Conservation (phyloP, 2,888 invertebrate genomes). For the Plemyria rubiginata region DNA sequence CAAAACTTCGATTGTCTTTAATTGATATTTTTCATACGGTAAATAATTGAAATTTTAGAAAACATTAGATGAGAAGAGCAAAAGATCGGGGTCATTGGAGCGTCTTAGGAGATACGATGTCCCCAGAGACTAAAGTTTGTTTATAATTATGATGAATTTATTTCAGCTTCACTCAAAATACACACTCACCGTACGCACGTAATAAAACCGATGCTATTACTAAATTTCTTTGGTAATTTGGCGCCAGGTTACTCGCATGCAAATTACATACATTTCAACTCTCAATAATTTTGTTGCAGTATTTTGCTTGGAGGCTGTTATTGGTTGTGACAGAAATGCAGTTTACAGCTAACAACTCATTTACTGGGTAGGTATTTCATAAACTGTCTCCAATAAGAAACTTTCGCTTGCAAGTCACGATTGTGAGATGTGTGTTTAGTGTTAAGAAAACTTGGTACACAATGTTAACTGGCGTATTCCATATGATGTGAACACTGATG, state of each 20-base stretch:
- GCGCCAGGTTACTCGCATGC: slow-evolving; percentile 6
- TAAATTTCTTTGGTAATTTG: not conserved
- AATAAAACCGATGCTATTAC: not conserved
- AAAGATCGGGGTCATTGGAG: no score
- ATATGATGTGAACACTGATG: not conserved
- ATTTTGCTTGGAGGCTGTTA: slow-evolving; percentile 26
- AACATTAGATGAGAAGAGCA: no score
- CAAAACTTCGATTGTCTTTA: not conserved
- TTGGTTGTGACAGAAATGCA: slow-evolving; percentile 38
- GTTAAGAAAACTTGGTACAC: no score
- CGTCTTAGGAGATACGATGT: no score
- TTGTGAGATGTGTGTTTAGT: slow-evolving; percentile 8
- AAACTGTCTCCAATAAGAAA: slow-evolving; percentile 36
- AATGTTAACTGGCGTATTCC: no score
- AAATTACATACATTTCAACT: not conserved
- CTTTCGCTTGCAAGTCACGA: slow-evolving; percentile 37
- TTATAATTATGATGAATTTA: no score
- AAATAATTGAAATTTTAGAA: no score
- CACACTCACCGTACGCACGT: no score
- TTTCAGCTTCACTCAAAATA: no score
- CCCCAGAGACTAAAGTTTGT: no score
- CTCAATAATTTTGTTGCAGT: slow-evolving; percentile 22
- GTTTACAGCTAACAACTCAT: slow-evolving; percentile 30
- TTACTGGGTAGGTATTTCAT: slow-evolving; percentile 30
- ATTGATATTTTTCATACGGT: no score